phyloP scores from a whole-genome alignment of 92 coral and sea anemone genomes.

The Bergia puertoricense region DNA sequence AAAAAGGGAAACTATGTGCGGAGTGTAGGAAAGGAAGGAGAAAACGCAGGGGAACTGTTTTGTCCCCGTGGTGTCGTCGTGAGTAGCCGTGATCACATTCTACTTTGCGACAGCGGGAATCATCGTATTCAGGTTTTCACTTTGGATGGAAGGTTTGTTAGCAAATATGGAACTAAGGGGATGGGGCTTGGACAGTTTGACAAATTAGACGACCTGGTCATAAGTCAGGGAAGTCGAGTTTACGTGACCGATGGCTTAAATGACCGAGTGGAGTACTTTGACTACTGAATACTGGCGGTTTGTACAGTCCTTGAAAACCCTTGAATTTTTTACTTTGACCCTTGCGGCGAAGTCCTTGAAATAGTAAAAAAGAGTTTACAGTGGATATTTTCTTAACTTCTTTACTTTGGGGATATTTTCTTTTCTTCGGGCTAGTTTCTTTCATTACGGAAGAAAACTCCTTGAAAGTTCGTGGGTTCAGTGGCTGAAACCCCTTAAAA shows the following conservation, averaged over 20 bases:
- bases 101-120: slow-evolving; percentile 46
- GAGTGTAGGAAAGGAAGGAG: slow-evolving; percentile 22
- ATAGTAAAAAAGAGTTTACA: no score
- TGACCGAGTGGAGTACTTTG: slow-evolving; percentile 43
- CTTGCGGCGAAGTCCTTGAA: no score
- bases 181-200: slow-evolving; percentile 45
- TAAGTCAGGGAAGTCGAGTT: slow-evolving; percentile 30
- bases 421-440: no score
- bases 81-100: slow-evolving; percentile 38
- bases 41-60: slow-evolving; percentile 31
- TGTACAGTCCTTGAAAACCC: no score
- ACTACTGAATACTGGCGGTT: background rate
- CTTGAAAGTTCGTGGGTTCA: no score
- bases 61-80: slow-evolving; percentile 37
- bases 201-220: slow-evolving; percentile 22
- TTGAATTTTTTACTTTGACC: no score
- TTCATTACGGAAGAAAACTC: no score
- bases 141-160: slow-evolving; percentile 57
- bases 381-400: no score
- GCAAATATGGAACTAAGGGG: slow-evolving; percentile 42
- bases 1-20: slow-evolving; percentile 25
- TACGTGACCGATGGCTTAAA: slow-evolving; percentile 27
- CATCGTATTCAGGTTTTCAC: slow-evolving; percentile 49
- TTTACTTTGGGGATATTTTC: no score
- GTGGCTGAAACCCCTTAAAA: no score